Base-by-base conservation (phyloP, 64 coral and sea anemone species). In the Platygyra sinensis region DNA sequence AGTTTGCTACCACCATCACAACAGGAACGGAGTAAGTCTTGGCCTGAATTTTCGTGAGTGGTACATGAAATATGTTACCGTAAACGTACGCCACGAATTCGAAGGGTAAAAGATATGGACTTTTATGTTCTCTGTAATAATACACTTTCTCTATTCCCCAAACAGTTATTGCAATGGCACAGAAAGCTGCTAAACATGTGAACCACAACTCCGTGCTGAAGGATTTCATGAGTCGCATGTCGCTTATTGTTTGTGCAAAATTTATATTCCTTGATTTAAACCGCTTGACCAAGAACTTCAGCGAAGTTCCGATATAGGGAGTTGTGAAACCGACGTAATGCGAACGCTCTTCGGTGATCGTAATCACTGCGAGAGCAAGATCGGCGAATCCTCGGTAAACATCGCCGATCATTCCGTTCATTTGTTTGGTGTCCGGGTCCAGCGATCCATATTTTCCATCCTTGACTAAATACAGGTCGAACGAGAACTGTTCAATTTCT, bases 391-490 rank as follows among this genome's bases (percentile, higher is more conserved):
- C 91, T 75, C 76, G 77, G 20, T 72, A 77, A 29, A 96, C 88
- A 25, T 96, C 95, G 73, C 95, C 95, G 60, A 96, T 94, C 81
- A 96, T 90, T 8, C 95, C 95, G 36, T 77, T 96, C 95, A 93
- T 87, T 63, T 77, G 75, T 59, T 90, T 86, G 7, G 92, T 91
- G 5, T 36, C 54, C 25, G 87, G 76, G 60, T 96, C 95, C 42
- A 93, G 5, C 12, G 91, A 86, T 39, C 95, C 95, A 94, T 82
- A 96, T 50, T 94, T 96, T 3, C 88, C 95, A 79, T 96, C 95
- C 3, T 88, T 67, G 38, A 96, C 95, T 31, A 96, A 72, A 51
- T 96, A 94, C 17, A 96, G 74, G 9, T 96, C 95, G 72, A 87
- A 96, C 16, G 88, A 94, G 28, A 96, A 96, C 16, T 92, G 83